These are phyloP conservation scores for Trilocha varians DNA, from an alignment of 2,888 invertebrate species.

Conservation along the genomic window DNA sequence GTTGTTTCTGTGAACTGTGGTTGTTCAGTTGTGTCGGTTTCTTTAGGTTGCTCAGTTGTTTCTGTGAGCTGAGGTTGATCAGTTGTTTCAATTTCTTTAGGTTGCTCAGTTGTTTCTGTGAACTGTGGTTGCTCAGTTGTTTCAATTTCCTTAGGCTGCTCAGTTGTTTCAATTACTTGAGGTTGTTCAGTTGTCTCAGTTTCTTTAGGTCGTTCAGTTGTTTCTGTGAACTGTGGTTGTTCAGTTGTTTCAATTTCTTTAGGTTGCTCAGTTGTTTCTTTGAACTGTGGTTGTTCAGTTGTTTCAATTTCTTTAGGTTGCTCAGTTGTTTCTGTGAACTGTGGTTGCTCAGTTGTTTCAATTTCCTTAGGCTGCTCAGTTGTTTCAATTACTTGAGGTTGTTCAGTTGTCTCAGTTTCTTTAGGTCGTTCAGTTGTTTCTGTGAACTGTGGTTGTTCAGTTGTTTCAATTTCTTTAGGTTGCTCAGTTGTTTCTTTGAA, in stretches of 20 bases:
- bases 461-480: no score
- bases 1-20: no score
- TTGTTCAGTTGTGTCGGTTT: neutral
- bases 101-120: neutral
- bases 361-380: no score
- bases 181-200: neutral
- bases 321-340: no score
- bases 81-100: neutral
- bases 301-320: no score
- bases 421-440: no score
- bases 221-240: neutral
- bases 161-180: neutral
- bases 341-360: no score
- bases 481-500: no score
- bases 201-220: neutral
- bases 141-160: neutral
- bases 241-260: neutral
- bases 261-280: neutral
- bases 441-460: no score
- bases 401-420: no score
- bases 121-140: slow-evolving; percentile 1
- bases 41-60: neutral
- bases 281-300: no score
- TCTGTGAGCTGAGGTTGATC: neutral
- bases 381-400: no score